These are phyloP conservation scores for Chaetophractus vellerosus DNA, from an alignment of 2,797 vertebrate genomes.

Conservation along the genomic window DNA sequence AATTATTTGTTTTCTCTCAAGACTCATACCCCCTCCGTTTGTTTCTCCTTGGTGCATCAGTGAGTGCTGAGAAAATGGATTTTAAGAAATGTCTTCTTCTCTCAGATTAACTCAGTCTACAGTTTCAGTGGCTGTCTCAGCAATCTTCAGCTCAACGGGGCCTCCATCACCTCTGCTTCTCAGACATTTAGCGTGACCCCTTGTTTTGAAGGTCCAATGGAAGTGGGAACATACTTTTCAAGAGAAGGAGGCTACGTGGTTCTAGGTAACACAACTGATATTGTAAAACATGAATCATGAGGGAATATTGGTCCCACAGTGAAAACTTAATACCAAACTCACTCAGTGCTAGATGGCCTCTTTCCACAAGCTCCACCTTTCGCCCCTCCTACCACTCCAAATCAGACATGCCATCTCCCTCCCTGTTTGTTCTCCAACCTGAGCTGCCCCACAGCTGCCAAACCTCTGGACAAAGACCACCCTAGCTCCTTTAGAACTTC, in stretches of 20 bases:
- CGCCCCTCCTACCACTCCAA: background rate
- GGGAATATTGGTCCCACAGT: background rate
- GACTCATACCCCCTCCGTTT: background rate
- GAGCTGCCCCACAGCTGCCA: background rate
- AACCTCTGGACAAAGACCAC: background rate
- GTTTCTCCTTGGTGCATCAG: background rate
- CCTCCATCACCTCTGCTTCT: constrained; percentile 89
- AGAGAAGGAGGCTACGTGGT: constrained; percentile 95
- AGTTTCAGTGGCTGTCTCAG: constrained; percentile 96
- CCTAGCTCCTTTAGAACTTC: background rate
- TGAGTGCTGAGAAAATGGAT: background rate
- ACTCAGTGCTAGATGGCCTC: background rate
- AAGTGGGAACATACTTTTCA: constrained; percentile 96
- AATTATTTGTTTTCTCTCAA: background rate
- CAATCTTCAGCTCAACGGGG: constrained; percentile 94
- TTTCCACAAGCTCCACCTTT: background rate
- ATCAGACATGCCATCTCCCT: accelerated
- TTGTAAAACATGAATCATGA: constrained; percentile 58
- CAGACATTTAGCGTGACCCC: constrained; percentile 96
- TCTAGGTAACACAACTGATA: constrained; percentile 91
- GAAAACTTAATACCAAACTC: background rate
- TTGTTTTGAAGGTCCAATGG: constrained; percentile 95
- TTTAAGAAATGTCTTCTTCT: constrained; percentile 62
- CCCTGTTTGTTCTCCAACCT: background rate
- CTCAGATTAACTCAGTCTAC: constrained; percentile 94